A percentile compares a stretch with the other conserved stretches of the same genome.
These are phyloP conservation scores for Mugil cephalus DNA, from an alignment of 2,113 vertebrate species.

Conservation along the genomic window DNA sequence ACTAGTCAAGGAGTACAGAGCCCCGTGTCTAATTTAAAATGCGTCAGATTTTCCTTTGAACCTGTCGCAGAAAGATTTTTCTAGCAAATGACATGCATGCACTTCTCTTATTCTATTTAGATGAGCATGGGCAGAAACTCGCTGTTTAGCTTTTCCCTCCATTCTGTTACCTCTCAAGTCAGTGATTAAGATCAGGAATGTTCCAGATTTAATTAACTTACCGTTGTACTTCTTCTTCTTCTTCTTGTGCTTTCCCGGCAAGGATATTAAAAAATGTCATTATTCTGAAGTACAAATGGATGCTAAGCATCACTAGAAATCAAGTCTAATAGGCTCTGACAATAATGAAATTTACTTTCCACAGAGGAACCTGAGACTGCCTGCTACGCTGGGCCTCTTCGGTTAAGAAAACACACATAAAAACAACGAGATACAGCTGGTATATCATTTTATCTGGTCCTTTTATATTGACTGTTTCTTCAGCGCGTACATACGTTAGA, in stretches of 20 bases:
- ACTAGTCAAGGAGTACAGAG: slow-evolving; percentile 64
- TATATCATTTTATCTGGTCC: not conserved
- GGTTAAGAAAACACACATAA: not conserved
- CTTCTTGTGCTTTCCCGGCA: slow-evolving; percentile 54
- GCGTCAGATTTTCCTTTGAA: slow-evolving; percentile 69
- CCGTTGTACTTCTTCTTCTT: slow-evolving; percentile 54
- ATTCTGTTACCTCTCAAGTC: slow-evolving; percentile 70
- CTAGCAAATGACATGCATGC: slow-evolving; percentile 63
- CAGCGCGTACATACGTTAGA: too few relatives aligned
- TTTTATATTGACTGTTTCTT: not conserved
- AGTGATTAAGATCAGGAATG: slow-evolving; percentile 81
- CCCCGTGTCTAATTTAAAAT: slow-evolving; percentile 73
- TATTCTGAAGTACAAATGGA: slow-evolving; percentile 67
- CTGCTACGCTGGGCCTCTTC: slow-evolving; percentile 6
- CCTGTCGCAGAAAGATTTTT: slow-evolving; percentile 48
- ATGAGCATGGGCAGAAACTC: slow-evolving; percentile 61
- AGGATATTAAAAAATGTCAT: slow-evolving; percentile 63
- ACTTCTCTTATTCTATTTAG: slow-evolving; percentile 64
- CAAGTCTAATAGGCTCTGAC: slow-evolving; percentile 55
- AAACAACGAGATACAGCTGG: slow-evolving; percentile 6
- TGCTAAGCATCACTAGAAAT: slow-evolving; percentile 57
- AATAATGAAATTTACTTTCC: slow-evolving; percentile 60
- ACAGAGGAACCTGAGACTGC: slow-evolving; percentile 30
- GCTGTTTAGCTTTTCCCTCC: slow-evolving; percentile 50
- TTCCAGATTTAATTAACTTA: slow-evolving; percentile 80